Evolutionary conservation across 2,797 vertebrate species (phyloP), one percentile per base, ranked within the genome.

Genomic region (Protosalanx chinensis): DNA sequence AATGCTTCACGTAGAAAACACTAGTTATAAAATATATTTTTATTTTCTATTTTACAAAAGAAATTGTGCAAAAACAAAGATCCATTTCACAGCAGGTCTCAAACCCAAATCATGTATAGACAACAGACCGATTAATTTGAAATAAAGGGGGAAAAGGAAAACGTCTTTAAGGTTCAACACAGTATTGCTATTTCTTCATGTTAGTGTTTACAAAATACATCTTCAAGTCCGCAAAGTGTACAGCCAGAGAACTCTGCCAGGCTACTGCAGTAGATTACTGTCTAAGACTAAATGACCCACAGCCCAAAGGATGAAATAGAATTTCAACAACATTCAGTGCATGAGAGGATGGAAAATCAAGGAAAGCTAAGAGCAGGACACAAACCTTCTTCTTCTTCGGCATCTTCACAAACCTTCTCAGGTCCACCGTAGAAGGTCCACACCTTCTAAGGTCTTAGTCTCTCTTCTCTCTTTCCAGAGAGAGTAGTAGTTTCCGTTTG

Each of bases 381-480:
- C 16, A 3, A 30, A 12, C 12, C 41, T 6, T 46, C 41, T 46
- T 12, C 41, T 6, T 46, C 41, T 46, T 12, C 41, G 35, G 79
- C 8, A 75, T 82, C 75, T 89, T 90, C 82, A 89, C 37, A 72
- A 59, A 56, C 51, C 61, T 33, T 49, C 33, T 6, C 46, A 56
- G 18, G 51, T 56, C 16, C 18, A 16, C 18, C 15, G 2, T 16
- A 8, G 10, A 12, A 16, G n/a, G 51, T 5, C 51, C 18, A 18
- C 18, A 1, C 51, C 51, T n/a, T 13, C 7, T 4, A 0, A 56
- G 51, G 16, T 5, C 23, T 91, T 78, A 94, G 81, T 94, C 93
- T 15, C 84, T 93, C 79, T 94, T 94, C 73, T 93, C 91, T 80
- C 90, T 77, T 67, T 91, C 90, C 57, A 84, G 67, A 7, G 65